Evolutionary conservation across 2,888 invertebrate species (phyloP), one percentile per base, ranked within the genome.

Genomic region (Melanotus villosus): DNA sequence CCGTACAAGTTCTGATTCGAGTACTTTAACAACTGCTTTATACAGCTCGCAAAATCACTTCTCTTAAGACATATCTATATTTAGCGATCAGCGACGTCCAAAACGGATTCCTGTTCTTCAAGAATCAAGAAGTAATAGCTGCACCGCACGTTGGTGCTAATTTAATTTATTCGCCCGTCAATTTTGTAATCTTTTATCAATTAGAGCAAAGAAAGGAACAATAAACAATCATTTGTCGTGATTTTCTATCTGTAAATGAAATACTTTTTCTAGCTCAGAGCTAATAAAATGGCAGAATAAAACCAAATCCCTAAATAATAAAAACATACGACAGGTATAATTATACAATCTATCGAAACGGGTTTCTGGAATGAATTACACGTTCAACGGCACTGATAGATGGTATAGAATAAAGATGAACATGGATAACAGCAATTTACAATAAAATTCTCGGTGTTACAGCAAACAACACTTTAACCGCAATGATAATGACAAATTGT

Each of bases 401-500:
- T 47, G 5, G 47, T 47, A 14, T 12, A 26, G 23, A 47, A 47
- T 47, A 47, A 26, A 18, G 47, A 47, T 47, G 47, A 47, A 23
- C 47, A 47, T 23, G 19, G 47, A 47, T 47, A 23, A 47, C 18
- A 21, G 19, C 21, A 26, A 47, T 47, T 47, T 47, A 19, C 47
- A 21, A 19, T 45, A 21, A 45, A 47, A 47, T 23, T 18, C 10
- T 23, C 2, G 23, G 5, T 23, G 18, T 12, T 26, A 23, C 47
- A 21, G 19, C 23, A 47, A 47, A 21, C 26, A n/a, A 26, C 47
- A 47, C 47, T n/a, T 47, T 47, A 47, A 12, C 32, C 30, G 18
- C 52, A 19, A 52, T 52, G 52, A 52, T 32, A 19, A 52, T 52
- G 52, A 52, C 32, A 52, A 52, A 32, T 52, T 52, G 16, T 19